Base-by-base conservation (phyloP, 2,888 invertebrate genomes). In the Caenorhabditis angaria region DNA sequence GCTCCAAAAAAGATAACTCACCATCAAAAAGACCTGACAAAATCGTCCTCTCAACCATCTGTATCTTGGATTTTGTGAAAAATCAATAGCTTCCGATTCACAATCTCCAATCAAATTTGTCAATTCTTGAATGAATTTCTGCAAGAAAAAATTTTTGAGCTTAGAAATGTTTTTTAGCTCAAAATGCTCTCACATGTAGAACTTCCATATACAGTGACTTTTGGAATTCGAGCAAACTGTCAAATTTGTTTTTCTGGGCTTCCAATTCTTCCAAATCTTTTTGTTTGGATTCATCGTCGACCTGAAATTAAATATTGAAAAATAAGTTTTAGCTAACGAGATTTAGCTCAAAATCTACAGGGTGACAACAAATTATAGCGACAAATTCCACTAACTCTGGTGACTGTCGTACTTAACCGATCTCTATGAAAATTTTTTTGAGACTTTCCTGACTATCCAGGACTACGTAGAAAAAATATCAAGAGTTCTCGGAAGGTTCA, bases 111-210 rank as follows among this genome's bases (percentile, higher is more conserved):
- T 91, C 90, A 97, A 96, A 88, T 97, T 96, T 0, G 95, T 95
- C 78, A 99, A 90, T 83, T 96, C 94, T 93, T 97, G 96, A 81
- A 97, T 97, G 90, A 99, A 97, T 70, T 97, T 91, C 91, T 92
- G 88, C 0, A 51, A 48, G 41, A 56, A 27, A 47, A 24, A 57
- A 54, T 55, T 25, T 20, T 35, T 27, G 12, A 2, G 50, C 29
- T 27, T 47, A 0, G 20, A 20, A 41, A 27, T 20, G 4, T 24
- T 14, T 47, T 48, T 32, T n/a, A 63, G 61, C 29, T 51, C 27
- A 35, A 51, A 64, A 54, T 35, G 29, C 47, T 70, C 82, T 47
- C 51, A 86, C 86, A 59, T 83, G 81, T 10, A 84, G 66, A 22
- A 83, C 78, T 56, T 82, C 80, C 27, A 84, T 77, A 61, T 84